These are phyloP conservation scores for Xenopus tropicalis DNA, from an alignment of 2,113 vertebrate species.

Conservation along the genomic window UCB_Xtro_10.0 CM004447.2:147454501-147455000, in stretches of 20 bases:
- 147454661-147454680: constrained; percentile 16
- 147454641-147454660: not conserved
- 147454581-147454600: not conserved
- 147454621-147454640: constrained; percentile 1
- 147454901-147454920: constrained; percentile 9
- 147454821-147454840: constrained; percentile 33
- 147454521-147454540: not conserved
- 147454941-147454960: constrained; percentile 13
- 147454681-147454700: constrained; percentile 24
- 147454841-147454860: constrained; percentile 31
- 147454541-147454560: not conserved
- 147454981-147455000: too few species aligned
- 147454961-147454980: not conserved
- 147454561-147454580: not conserved
- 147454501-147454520: not conserved
- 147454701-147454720: constrained; percentile 24
- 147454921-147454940: not conserved
- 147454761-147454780: constrained; percentile 18
- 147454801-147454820: constrained; percentile 1
- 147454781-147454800: constrained; percentile 14
- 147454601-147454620: not conserved
- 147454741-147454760: constrained; percentile 33
- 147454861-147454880: constrained; percentile 20
- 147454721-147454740: constrained; percentile 28
- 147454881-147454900: constrained; percentile 11